Percentiles rank a stretch among this genome's conserved stretches.
These are phyloP conservation scores for Labeo rohita DNA, from an alignment of 2,113 vertebrate species.

Conservation along the genomic window DNA sequence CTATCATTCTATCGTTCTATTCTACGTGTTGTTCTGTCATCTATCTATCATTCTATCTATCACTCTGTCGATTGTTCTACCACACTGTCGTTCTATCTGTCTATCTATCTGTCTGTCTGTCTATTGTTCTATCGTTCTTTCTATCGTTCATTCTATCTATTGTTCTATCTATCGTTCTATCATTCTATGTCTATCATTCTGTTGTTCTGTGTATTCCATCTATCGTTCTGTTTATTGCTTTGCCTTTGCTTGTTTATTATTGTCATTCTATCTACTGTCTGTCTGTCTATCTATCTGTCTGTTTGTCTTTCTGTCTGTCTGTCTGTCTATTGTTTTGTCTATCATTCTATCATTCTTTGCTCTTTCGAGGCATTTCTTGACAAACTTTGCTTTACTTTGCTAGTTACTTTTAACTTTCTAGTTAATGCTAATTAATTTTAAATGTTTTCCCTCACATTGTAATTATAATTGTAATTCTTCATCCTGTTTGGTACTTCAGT, in stretches of 20 bases:
- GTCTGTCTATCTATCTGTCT: background rate
- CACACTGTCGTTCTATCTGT: no score
- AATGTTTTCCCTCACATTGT: background rate
- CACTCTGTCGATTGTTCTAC: no score
- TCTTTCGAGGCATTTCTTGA: no score
- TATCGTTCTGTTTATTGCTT: background rate
- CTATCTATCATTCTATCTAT: no score
- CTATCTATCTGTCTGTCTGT: no score
- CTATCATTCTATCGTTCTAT: no score
- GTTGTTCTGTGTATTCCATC: background rate
- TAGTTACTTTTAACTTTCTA: background rate
- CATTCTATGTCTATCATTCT: background rate
- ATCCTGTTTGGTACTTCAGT: background rate
- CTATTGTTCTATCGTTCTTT: background rate
- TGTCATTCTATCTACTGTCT: background rate
- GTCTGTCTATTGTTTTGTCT: no score
- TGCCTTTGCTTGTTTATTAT: no score
- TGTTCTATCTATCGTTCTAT: no score
- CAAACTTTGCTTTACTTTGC: background rate
- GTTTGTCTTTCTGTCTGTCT: no score
- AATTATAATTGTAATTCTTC: background rate
- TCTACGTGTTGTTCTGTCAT: no score
- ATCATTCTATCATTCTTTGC: background rate
- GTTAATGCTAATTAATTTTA: background rate
- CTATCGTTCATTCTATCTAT: no score